Conservation (phyloP, 37 sponge, comb jelly and placozoan genomes). For the Dysidea cf. avara region DNA sequence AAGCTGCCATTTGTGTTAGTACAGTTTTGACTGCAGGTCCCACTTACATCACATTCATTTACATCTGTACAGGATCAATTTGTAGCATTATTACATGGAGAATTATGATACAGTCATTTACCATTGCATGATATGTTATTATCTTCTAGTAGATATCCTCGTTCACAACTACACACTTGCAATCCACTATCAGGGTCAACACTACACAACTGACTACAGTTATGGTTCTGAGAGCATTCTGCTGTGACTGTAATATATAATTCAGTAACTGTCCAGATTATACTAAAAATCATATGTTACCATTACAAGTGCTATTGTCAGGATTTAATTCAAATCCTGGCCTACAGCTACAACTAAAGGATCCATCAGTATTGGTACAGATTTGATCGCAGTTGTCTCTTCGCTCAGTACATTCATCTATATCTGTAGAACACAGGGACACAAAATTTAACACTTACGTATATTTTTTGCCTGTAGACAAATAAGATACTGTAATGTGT, state of each 20-base stretch:
- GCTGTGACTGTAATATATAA: no score
- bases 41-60: slow-evolving; percentile 4
- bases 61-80: no score
- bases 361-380: slow-evolving; percentile 18
- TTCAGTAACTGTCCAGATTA: no score
- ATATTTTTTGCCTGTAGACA: slow-evolving; percentile 12
- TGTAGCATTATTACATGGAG: not conserved
- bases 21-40: slow-evolving; percentile 7
- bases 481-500: slow-evolving; percentile 8
- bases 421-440: slow-evolving; percentile 2
- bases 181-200: no score
- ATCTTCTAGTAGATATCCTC: not conserved
- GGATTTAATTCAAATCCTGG: not conserved
- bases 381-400: not conserved
- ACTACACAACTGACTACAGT: no score
- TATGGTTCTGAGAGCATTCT: no score
- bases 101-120: no score
- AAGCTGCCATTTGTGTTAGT: slow-evolving; percentile 26
- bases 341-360: not conserved
- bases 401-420: slow-evolving; percentile 6
- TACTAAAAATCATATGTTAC: no score
- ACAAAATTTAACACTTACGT: no score
- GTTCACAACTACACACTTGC: no score
- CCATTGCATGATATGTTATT: no score
- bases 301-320: no score